Percentiles rank a stretch among this genome's conserved stretches.
These are phyloP conservation scores for Luehdorfia chinensis DNA, from an alignment of 1,140 invertebrate species.

Conservation along the genomic window DNA sequence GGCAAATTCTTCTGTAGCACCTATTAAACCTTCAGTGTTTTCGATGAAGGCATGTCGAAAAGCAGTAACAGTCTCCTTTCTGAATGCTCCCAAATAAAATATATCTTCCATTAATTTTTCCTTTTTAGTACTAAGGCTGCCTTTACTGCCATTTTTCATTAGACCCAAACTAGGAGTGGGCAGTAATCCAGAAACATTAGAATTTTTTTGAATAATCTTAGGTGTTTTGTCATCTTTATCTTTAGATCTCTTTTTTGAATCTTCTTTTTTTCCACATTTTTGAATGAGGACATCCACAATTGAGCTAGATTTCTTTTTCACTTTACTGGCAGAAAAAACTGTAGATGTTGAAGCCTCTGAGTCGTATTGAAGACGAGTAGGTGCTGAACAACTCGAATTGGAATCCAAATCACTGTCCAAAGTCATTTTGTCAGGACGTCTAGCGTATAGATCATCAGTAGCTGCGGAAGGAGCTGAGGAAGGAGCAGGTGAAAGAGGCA, in stretches of 20 bases:
- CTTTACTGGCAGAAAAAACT: constrained; percentile 76
- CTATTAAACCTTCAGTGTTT: constrained; percentile 77
- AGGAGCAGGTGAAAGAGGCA: constrained; percentile 80
- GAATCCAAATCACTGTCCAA: constrained; percentile 83
- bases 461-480: constrained; percentile 75
- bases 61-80: constrained; percentile 83
- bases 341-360: constrained; percentile 82
- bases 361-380: constrained; percentile 80
- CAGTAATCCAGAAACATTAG: constrained; percentile 79
- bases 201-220: constrained; percentile 76
- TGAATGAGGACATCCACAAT: constrained; percentile 82
- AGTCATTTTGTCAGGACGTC: constrained; percentile 65
- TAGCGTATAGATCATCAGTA: constrained; percentile 63
- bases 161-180: constrained; percentile 78
- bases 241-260: constrained; percentile 77
- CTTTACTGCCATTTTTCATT: constrained; percentile 69
- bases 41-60: constrained; percentile 84
- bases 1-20: constrained; percentile 80
- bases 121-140: constrained; percentile 72
- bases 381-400: constrained; percentile 79
- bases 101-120: constrained; percentile 75
- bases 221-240: constrained; percentile 72
- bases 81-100: constrained; percentile 82
- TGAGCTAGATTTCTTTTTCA: constrained; percentile 77
- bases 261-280: constrained; percentile 79